phyloP scores from a whole-genome alignment of 2,797 vertebrate species.

The Malacoraja senta region DNA sequence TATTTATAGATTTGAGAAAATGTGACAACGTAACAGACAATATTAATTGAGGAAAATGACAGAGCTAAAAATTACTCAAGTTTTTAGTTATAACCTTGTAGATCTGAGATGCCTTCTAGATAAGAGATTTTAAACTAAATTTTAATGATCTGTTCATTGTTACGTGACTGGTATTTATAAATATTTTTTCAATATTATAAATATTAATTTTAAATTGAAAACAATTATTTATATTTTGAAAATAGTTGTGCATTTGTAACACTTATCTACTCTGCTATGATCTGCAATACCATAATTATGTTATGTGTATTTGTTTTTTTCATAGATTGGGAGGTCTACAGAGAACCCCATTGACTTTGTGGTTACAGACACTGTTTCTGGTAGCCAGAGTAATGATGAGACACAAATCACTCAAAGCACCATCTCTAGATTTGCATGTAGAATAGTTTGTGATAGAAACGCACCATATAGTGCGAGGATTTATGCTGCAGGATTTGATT shows the following conservation, averaged over 20 bases:
- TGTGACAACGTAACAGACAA: too few species aligned
- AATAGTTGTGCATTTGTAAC: neutral
- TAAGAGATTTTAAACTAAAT: neutral
- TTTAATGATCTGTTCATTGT: neutral
- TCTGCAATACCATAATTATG: neutral
- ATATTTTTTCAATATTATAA: neutral
- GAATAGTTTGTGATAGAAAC: conserved; percentile 86
- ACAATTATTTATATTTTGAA: neutral
- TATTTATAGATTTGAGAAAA: too few species aligned
- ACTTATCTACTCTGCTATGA: neutral
- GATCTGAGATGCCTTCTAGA: neutral
- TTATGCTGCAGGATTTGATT: conserved; percentile 96
- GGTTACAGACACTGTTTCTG: conserved; percentile 91
- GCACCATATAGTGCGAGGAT: conserved; percentile 86
- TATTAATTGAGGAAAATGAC: too few species aligned
- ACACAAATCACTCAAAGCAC: conserved; percentile 93
- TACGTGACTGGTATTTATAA: neutral
- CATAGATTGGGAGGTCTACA: conserved; percentile 91
- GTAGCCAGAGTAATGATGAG: conserved; percentile 79
- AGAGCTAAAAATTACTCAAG: neutral
- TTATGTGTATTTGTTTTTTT: conserved; percentile 33
- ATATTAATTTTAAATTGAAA: neutral
- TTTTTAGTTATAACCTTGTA: neutral
- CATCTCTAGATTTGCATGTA: conserved; percentile 93
- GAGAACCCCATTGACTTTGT: conserved; percentile 98